Base-by-base conservation (phyloP, 1,140 invertebrate genomes). In the Cyclina sinensis region DNA sequence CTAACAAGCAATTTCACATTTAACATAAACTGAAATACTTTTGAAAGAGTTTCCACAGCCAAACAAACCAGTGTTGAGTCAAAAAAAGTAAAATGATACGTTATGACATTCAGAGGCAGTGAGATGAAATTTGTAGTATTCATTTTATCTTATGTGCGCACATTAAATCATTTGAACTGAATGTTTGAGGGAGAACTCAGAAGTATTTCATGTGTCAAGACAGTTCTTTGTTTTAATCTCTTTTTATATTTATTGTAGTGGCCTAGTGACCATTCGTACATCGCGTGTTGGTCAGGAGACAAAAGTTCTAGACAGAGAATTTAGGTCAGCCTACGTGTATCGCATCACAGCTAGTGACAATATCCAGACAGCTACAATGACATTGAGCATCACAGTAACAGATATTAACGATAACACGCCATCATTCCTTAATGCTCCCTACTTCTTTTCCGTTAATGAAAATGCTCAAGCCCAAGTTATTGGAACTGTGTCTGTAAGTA, bases 391-490 rank as follows among this genome's bases (percentile, higher is more conserved):
- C n/a, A 89, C 48, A 0, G 84, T 93, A 12, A 89, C 91, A 0
- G 93, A 93, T 79, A 91, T 93, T 27, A 93, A 93, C 80, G 93
- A 93, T 74, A 92, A 93, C 79, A 91, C 78, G 35, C 93, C 93
- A 3, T 11, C 85, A 5, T 93, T 93, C 79, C 54, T 68, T 14
- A 70, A 79, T 30, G 30, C 59, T 3, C 59, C 83, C n/a, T 88
- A 89, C 59, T 68, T 32, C 18, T 92, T 93, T 73, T 51, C 18
- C 37, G 89, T 92, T 16, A 51, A 57, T 21, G 92, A 93, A 73
- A 90, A 90, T 80, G 65, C 54, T 14, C 27, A 51, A 14, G 37
- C 73, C 46, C 82, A 43, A 12, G 27, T 54, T 30, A 88, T 93
- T 70, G 92, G 92, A 18, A 79, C 70, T 32, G 92, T 93, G 11